These are phyloP conservation scores for Acronicta psi DNA, from an alignment of 2,888 invertebrate genomes.

Conservation along the genomic window DNA sequence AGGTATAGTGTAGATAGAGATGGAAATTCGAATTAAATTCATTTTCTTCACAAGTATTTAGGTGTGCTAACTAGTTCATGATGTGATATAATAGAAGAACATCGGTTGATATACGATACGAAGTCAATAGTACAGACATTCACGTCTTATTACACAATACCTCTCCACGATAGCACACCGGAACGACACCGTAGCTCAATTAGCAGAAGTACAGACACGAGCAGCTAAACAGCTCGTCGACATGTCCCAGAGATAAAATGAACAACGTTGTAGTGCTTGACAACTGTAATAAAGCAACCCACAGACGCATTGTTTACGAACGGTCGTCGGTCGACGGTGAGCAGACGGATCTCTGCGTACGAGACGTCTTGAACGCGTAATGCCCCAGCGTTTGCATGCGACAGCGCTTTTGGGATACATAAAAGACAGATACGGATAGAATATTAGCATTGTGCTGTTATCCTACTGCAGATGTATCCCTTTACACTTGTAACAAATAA, in stretches of 20 bases:
- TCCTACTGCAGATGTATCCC: constrained; percentile 34
- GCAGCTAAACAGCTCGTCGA: constrained; percentile 52
- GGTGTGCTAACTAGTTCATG: too few species aligned
- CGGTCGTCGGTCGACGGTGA: constrained; percentile 44
- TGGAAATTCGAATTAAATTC: background rate
- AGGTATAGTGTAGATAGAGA: background rate
- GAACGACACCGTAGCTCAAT: constrained; percentile 38
- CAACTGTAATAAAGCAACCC: constrained; percentile 60
- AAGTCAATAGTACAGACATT: background rate
- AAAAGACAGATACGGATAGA: constrained; percentile 41
- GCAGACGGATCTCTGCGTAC: constrained; percentile 29
- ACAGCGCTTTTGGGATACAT: constrained; percentile 40
- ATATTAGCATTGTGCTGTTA: constrained; percentile 40
- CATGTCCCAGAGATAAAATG: constrained; percentile 59
- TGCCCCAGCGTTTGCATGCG: constrained; percentile 51
- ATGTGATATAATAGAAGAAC: too few species aligned
- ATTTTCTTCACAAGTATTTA: background rate
- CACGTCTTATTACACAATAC: constrained; percentile 1
- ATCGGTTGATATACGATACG: too few species aligned
- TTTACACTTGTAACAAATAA: constrained; percentile 40
- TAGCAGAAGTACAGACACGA: constrained; percentile 43
- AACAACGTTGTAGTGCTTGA: constrained; percentile 57
- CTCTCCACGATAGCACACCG: constrained; percentile 19
- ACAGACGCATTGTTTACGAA: constrained; percentile 57
- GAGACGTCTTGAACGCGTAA: constrained; percentile 43